These are phyloP conservation scores for Eumeta japonica DNA, from an alignment of 1,140 invertebrate genomes.

Conservation along the genomic window DNA sequence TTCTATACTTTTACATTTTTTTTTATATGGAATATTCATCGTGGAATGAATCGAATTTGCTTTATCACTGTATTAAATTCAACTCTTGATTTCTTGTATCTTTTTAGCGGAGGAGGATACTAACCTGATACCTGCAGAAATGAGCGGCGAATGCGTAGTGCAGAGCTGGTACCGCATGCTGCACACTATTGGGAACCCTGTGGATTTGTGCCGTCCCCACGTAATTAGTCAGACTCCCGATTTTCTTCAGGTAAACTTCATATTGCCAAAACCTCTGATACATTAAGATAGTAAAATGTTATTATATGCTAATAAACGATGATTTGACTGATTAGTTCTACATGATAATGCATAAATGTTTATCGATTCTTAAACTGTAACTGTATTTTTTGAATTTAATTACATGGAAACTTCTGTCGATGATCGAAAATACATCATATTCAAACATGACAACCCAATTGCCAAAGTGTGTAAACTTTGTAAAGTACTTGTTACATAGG, in stretches of 20 bases:
- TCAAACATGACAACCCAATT: no score
- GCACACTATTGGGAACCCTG: slow-evolving; percentile 91
- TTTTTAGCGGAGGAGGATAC: slow-evolving; percentile 78
- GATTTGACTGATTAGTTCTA: background rate
- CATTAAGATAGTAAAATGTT: background rate
- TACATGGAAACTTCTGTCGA: no score
- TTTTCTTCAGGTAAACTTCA: slow-evolving; percentile 64
- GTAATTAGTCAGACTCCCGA: slow-evolving; percentile 84
- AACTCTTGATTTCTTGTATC: no score
- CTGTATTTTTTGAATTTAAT: no score
- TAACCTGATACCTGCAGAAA: slow-evolving; percentile 75
- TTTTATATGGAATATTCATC: no score
- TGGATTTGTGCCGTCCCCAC: slow-evolving; percentile 84
- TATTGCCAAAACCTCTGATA: background rate
- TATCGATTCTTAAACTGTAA: no score
- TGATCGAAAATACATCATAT: no score
- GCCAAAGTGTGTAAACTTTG: no score
- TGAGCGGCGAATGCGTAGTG: slow-evolving; percentile 85
- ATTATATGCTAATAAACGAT: slow-evolving; percentile 1
- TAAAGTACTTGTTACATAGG: no score
- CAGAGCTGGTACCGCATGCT: slow-evolving; percentile 94
- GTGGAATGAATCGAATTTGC: background rate
- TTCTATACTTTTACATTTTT: no score
- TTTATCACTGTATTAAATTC: no score
- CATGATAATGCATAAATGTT: no score